Percentiles rank a stretch among this genome's conserved stretches.
phyloP scores from a whole-genome alignment of 2,113 vertebrate genomes.

The Parus major region DNA sequence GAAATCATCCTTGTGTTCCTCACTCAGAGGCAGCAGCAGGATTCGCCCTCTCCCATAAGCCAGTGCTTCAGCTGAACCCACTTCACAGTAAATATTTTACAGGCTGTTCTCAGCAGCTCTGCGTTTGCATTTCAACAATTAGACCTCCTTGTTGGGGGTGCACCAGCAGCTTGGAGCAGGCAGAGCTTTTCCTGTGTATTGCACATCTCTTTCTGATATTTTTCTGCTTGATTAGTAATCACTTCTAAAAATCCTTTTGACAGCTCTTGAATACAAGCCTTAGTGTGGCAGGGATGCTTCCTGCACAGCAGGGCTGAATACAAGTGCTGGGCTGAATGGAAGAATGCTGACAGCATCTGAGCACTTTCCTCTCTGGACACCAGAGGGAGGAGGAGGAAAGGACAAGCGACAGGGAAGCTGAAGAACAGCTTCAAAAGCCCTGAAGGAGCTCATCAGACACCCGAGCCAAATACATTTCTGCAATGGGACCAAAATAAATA shows the following conservation, averaged over 20 bases:
- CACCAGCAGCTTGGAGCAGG: conserved; percentile 5
- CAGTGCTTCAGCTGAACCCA: neutral
- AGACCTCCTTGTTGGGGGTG: neutral
- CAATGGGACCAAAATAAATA: neutral
- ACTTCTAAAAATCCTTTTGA: conserved; percentile 28
- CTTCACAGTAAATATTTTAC: conserved; percentile 2
- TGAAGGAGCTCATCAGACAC: neutral
- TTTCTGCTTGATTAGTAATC: conserved; percentile 65
- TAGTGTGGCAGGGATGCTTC: neutral
- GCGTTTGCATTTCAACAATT: conserved; percentile 41
- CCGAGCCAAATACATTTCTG: neutral
- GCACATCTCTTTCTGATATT: conserved; percentile 4
- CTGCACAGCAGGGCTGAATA: neutral
- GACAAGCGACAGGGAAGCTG: neutral
- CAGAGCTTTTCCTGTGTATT: neutral
- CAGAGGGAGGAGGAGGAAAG: conserved; percentile 65
- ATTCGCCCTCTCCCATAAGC: neutral
- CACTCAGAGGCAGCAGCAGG: neutral
- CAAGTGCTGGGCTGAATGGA: neutral
- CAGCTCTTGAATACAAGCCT: neutral
- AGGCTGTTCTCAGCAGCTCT: neutral
- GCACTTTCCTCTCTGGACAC: conserved; percentile 55
- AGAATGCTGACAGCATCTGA: neutral
- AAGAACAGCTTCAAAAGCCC: neutral
- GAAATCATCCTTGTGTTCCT: neutral